phyloP scores from a whole-genome alignment of 2,797 vertebrate species.

The Danionella dracula region DNA sequence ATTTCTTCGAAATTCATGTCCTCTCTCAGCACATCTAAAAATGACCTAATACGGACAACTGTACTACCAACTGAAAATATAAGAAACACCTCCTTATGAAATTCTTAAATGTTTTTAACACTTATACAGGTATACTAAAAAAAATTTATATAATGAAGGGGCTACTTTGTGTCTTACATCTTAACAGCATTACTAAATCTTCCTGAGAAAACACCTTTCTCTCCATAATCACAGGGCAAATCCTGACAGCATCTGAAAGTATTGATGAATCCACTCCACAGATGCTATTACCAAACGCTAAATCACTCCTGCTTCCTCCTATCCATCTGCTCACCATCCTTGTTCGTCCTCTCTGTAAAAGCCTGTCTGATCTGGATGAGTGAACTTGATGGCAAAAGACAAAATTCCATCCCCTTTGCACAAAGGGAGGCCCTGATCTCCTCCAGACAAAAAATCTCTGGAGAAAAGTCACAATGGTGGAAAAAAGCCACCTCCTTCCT shows the following conservation, averaged over 20 bases:
- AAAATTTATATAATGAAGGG: too few relatives aligned
- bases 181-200: too few relatives aligned
- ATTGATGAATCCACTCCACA: conserved; percentile 12
- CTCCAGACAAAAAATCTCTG: conserved; percentile 35
- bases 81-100: too few relatives aligned
- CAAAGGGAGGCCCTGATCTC: conserved; percentile 55
- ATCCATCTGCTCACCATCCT: not conserved
- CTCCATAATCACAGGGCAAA: not conserved
- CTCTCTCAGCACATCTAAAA: too few relatives aligned
- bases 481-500: not conserved
- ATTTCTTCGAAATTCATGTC: too few relatives aligned
- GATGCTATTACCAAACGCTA: conserved; percentile 28
- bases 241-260: conserved; percentile 14
- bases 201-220: not conserved
- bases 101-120: too few relatives aligned
- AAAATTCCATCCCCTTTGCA: conserved; percentile 37
- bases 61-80: too few relatives aligned
- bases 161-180: too few relatives aligned
- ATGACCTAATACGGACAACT: too few relatives aligned
- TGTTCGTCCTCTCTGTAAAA: conserved; percentile 61
- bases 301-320: not conserved
- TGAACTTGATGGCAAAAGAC: not conserved
- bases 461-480: conserved; percentile 17
- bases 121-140: too few relatives aligned
- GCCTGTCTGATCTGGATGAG: conserved; percentile 43